Conservation (phyloP, 2,888 invertebrate species). For the Temnothorax unifasciatus region DNA sequence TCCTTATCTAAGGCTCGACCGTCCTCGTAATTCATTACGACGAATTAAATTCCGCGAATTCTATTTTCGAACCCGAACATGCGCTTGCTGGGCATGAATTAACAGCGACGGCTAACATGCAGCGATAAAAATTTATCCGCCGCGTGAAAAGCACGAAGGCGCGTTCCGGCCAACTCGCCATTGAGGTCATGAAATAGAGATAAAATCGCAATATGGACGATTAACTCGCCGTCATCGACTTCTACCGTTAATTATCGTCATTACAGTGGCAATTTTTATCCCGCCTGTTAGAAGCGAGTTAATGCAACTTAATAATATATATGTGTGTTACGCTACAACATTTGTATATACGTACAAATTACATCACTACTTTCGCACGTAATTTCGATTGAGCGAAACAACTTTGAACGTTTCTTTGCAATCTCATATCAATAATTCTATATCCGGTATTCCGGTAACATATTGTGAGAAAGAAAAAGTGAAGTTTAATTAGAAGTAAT, state of each 20-base stretch:
- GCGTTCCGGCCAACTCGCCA: constrained; percentile 41
- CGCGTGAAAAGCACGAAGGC: constrained; percentile 62
- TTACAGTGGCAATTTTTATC: constrained; percentile 31
- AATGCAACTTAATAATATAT: background rate
- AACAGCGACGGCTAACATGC: constrained; percentile 47
- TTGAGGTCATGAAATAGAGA: constrained; percentile 59
- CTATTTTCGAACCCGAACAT: constrained; percentile 62
- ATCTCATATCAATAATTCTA: background rate
- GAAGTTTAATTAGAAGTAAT: background rate
- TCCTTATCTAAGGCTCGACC: constrained; percentile 37
- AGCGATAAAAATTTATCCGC: constrained; percentile 68
- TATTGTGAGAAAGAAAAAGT: constrained; percentile 38
- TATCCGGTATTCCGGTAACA: background rate
- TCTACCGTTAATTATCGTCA: constrained; percentile 55
- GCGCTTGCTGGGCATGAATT: constrained; percentile 57
- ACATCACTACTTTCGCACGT: background rate
- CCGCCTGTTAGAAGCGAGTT: constrained; percentile 16
- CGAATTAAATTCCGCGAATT: constrained; percentile 65
- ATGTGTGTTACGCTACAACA: background rate
- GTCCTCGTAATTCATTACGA: constrained; percentile 56
- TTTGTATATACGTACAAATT: constrained; percentile 13
- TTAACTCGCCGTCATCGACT: constrained; percentile 51
- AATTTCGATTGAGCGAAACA: constrained; percentile 11
- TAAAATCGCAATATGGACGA: constrained; percentile 62
- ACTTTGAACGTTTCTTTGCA: background rate